Evolutionary conservation across 30 jellyfish, hydroid and myxozoan species (phyloP).

Genomic region (Rhopilema esculentum): DNA sequence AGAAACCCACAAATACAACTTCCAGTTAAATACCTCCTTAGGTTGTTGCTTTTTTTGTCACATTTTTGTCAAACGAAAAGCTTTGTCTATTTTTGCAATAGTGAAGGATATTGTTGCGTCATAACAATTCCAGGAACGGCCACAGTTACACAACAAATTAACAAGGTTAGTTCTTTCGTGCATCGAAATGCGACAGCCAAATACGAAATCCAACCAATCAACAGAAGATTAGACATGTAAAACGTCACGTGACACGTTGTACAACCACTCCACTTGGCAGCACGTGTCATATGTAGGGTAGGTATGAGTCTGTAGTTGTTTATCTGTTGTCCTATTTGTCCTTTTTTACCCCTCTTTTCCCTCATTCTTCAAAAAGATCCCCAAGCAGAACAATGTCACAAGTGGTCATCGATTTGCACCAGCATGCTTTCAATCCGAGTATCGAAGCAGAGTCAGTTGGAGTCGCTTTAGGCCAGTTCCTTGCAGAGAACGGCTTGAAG

Average conservation of each 20-base stretch:
- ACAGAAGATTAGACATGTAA: slow-evolving; percentile 45
- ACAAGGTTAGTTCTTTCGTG: neutral
- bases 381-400: slow-evolving; percentile 68
- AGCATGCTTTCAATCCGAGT: slow-evolving; percentile 51
- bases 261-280: slow-evolving; percentile 68
- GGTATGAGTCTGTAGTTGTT: slow-evolving; percentile 71
- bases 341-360: slow-evolving; percentile 18
- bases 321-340: slow-evolving; percentile 15
- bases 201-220: slow-evolving; percentile 49
- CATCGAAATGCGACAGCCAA: neutral
- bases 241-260: slow-evolving; percentile 63
- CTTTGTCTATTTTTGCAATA: neutral
- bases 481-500: slow-evolving; percentile 64
- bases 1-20: neutral
- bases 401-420: slow-evolving; percentile 59
- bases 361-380: slow-evolving; percentile 8
- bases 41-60: too few relatives aligned
- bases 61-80: too few relatives aligned
- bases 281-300: slow-evolving; percentile 79
- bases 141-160: too few relatives aligned
- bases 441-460: slow-evolving; percentile 65
- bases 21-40: too few relatives aligned
- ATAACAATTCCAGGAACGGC: neutral
- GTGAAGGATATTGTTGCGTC: neutral
- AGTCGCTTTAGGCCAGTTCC: slow-evolving; percentile 74